A percentile compares a stretch with the other conserved stretches of the same genome.
phyloP scores from a whole-genome alignment of 92 coral and sea anemone genomes.

The Porites lobata region DNA sequence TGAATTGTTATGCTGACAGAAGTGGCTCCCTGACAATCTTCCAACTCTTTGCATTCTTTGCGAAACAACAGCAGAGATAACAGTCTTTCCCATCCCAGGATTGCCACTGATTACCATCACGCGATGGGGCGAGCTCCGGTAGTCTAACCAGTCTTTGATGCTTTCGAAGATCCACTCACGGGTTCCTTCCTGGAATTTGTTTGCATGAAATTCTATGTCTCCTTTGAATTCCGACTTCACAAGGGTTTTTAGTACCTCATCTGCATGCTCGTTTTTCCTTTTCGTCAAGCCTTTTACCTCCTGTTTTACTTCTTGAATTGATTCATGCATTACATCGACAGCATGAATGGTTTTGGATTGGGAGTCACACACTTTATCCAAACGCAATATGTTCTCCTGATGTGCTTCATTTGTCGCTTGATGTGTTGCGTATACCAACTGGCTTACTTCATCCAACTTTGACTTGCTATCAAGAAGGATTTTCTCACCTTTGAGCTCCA shows the following conservation, averaged over 20 bases:
- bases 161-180: constrained; percentile 63
- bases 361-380: background rate
- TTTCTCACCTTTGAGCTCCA: no score
- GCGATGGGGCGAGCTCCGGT: no score
- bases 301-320: no score
- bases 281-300: no score
- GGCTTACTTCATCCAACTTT: no score
- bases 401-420: background rate
- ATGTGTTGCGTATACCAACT: background rate
- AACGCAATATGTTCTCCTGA: background rate
- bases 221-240: constrained; percentile 57
- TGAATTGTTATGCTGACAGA: background rate
- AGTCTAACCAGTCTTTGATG: constrained; percentile 42
- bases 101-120: background rate
- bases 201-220: constrained; percentile 30
- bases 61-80: no score
- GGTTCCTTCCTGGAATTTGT: constrained; percentile 48
- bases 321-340: background rate
- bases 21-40: constrained; percentile 64
- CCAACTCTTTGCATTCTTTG: background rate
- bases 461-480: no score
- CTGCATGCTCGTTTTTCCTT: no score
- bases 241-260: background rate
- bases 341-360: background rate
- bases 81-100: no score